Evolutionary conservation across 2,113 vertebrate species (phyloP).

Genomic region (Oncorhynchus mykiss): DNA sequence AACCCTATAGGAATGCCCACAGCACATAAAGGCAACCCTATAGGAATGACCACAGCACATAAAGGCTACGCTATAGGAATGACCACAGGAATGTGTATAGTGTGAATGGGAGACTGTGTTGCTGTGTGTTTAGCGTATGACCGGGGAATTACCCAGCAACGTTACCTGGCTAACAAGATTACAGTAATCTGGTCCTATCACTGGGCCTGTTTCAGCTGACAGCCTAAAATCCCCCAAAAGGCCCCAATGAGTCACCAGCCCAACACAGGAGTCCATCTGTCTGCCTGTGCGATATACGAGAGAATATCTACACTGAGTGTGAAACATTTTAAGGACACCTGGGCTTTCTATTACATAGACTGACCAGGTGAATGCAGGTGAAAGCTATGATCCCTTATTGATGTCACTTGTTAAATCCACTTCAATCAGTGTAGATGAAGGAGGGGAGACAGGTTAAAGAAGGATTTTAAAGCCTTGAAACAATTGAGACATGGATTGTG

Average conservation of each 20-base stretch:
- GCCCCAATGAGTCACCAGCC: conserved; percentile 13
- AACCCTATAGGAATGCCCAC: background rate
- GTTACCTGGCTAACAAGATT: conserved; percentile 42
- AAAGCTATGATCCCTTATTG: too few species aligned
- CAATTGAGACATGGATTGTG: too few species aligned
- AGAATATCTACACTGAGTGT: conserved; percentile 7
- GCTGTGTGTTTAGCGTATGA: background rate
- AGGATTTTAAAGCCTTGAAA: too few species aligned
- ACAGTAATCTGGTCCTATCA: conserved; percentile 31
- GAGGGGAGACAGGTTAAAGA: too few species aligned
- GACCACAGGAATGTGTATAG: background rate
- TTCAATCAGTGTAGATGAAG: too few species aligned
- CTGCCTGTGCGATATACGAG: conserved; percentile 18
- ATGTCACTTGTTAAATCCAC: too few species aligned
- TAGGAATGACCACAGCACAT: background rate
- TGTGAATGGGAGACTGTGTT: background rate
- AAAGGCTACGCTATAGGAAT: background rate
- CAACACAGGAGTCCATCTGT: conserved; percentile 16
- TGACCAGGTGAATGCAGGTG: too few species aligned
- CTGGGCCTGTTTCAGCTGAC: conserved; percentile 5
- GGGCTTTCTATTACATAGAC: too few species aligned
- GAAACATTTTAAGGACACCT: too few species aligned
- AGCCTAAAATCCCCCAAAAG: conserved; percentile 14
- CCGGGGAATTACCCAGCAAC: conserved; percentile 18
- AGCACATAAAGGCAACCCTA: background rate